Evolutionary conservation across 2,797 vertebrate species (phyloP), one percentile per base, ranked within the genome.

Genomic region (Coreius guichenoti): DNA sequence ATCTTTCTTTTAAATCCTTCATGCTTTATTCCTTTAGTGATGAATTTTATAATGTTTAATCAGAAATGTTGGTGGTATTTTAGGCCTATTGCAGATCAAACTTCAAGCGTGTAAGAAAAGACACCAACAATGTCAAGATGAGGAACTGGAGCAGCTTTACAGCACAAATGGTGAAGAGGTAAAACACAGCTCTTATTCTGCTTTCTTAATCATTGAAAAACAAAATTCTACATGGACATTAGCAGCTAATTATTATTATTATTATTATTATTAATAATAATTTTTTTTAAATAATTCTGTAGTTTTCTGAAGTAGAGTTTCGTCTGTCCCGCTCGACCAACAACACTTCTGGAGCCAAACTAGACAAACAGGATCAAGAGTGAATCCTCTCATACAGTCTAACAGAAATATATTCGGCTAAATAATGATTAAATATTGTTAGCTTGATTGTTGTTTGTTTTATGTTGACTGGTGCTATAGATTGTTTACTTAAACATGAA

Each of bases 231-330:
- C 0, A 26, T 43, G 39, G 0, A 74, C 8, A 31, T 74, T 49
- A 74, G 8, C 26, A 31, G 72, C 26, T 74, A 4, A 47, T 26
- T 14, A 3, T 16, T 31, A 3, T 29, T 61, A 2, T 43, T n/a
- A 0, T 70, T n/a, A n/a, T n/a, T n/a, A n/a, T n/a, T n/a, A n/a
- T n/a, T n/a, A n/a, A n/a, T n/a, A n/a, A n/a, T n/a, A n/a, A n/a
- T 16, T 70, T 17, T 11, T 0, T 73, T 9, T 19, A 17, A 7
- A 43, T 43, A 43, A 0, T 74, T 31, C 2, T 74, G 4, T 74
- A 74, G 72, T 74, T 51, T 74, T 21, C 26, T 54, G 11, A 3
- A 54, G 29, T 54, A 29, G 47, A 75, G 49, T 75, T 75, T 75
- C 11, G 3, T 33, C 47, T 75, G 47, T 75, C 1, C 19, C 5